phyloP scores from a whole-genome alignment of 2,797 vertebrate genomes.

The Cyprinodon diabolis region DNA sequence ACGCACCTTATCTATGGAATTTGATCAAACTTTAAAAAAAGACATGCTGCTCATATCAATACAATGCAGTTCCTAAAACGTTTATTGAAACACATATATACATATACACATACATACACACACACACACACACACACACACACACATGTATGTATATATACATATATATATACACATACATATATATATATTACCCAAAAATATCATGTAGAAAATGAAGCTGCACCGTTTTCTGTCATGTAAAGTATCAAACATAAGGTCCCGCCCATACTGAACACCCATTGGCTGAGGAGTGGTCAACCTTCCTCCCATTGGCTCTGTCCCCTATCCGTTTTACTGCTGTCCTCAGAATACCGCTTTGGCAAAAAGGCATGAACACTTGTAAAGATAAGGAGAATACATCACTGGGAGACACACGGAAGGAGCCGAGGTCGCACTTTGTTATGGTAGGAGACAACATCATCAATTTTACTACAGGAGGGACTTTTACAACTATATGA shows the following conservation, averaged over 20 bases:
- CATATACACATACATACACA: too few relatives aligned
- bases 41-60: too few relatives aligned
- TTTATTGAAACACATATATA: too few relatives aligned
- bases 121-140: too few relatives aligned
- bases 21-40: too few relatives aligned
- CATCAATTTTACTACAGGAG: background rate
- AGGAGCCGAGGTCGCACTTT: conserved; percentile 41
- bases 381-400: conserved; percentile 38
- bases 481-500: background rate
- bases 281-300: conserved; percentile 48
- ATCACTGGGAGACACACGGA: conserved; percentile 38
- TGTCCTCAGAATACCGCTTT: conserved; percentile 42
- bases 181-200: too few relatives aligned
- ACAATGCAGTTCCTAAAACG: too few relatives aligned
- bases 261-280: conserved; percentile 31
- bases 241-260: conserved; percentile 1
- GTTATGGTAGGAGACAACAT: conserved; percentile 65
- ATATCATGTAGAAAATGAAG: too few relatives aligned
- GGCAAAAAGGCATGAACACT: conserved; percentile 48
- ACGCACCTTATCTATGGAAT: too few relatives aligned
- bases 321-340: conserved; percentile 33
- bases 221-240: conserved; percentile 20
- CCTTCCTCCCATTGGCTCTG: conserved; percentile 44
- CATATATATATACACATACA: too few relatives aligned
- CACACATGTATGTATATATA: too few relatives aligned